phyloP scores from a whole-genome alignment of 92 coral and sea anemone species.

The Epizoanthus stellaris region DNA sequence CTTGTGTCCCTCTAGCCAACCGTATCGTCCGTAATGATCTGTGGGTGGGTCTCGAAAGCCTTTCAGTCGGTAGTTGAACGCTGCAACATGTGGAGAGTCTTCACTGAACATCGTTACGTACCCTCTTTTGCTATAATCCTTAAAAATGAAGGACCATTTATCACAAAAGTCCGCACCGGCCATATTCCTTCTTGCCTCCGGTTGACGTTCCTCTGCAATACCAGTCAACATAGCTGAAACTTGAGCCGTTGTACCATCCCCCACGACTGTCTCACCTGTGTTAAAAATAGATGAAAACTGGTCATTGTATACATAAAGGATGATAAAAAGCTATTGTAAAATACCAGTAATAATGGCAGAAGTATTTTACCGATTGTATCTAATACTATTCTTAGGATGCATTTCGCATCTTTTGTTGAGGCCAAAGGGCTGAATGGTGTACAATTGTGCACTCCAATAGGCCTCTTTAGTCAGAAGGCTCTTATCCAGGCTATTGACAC shows the following conservation, averaged over 20 bases:
- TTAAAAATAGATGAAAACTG: too few species aligned
- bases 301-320: too few species aligned
- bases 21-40: too few species aligned
- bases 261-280: constrained; percentile 46
- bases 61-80: constrained; percentile 68
- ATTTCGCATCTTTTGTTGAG: too few species aligned
- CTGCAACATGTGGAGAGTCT: constrained; percentile 63
- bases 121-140: constrained; percentile 57
- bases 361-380: too few species aligned
- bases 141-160: constrained; percentile 68
- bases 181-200: constrained; percentile 60
- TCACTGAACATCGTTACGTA: constrained; percentile 76
- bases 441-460: too few species aligned
- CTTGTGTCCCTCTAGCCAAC: background rate
- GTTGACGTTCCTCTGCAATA: constrained; percentile 52
- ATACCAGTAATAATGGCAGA: too few species aligned
- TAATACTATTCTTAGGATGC: too few species aligned
- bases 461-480: too few species aligned
- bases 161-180: constrained; percentile 52
- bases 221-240: constrained; percentile 76
- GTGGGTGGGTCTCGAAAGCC: constrained; percentile 56
- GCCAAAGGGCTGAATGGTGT: too few species aligned
- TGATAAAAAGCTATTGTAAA: too few species aligned
- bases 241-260: constrained; percentile 75
- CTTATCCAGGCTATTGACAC: too few species aligned